Percentiles rank a stretch among this genome's conserved stretches.
These are phyloP conservation scores for Laupala kohalensis DNA, from an alignment of 1,140 invertebrate species.

Conservation along the genomic window DNA sequence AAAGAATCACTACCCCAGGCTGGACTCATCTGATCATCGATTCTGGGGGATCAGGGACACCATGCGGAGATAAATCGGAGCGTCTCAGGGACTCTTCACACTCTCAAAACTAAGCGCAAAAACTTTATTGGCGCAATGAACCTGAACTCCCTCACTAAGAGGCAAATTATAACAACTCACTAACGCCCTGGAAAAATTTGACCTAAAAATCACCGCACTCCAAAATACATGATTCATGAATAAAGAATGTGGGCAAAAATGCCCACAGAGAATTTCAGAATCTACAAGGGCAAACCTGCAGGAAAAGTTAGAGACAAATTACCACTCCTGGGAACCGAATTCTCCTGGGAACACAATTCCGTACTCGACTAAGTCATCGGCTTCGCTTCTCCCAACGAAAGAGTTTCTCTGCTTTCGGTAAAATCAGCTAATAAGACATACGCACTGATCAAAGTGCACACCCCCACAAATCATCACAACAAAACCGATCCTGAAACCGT, in stretches of 20 bases:
- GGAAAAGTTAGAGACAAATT: constrained; percentile 8
- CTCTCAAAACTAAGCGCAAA: too few relatives aligned
- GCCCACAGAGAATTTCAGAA: constrained; percentile 9
- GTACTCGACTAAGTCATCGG: constrained; percentile 10
- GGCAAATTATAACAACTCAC: too few relatives aligned
- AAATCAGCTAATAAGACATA: constrained; percentile 13
- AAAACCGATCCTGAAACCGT: constrained; percentile 12
- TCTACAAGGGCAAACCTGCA: too few relatives aligned
- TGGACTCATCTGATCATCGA: too few relatives aligned
- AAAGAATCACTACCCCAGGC: too few relatives aligned
- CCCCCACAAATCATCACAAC: constrained; percentile 13
- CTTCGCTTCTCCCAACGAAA: constrained; percentile 13
- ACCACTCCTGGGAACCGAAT: constrained; percentile 13
- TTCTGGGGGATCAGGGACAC: too few relatives aligned
- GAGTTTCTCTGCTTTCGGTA: constrained; percentile 9
- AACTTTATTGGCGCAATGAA: too few relatives aligned
- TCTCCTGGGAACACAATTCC: constrained; percentile 10
- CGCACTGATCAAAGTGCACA: constrained; percentile 14
- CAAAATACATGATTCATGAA: constrained; percentile 8
- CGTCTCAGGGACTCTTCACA: too few relatives aligned
- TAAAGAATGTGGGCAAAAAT: constrained; percentile 10
- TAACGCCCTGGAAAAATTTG: too few relatives aligned
- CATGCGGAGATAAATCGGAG: too few relatives aligned
- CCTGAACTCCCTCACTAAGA: too few relatives aligned
- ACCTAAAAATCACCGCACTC: too few relatives aligned